phyloP scores from a whole-genome alignment of 1,140 invertebrate genomes.

The Hetaerina americana region DNA sequence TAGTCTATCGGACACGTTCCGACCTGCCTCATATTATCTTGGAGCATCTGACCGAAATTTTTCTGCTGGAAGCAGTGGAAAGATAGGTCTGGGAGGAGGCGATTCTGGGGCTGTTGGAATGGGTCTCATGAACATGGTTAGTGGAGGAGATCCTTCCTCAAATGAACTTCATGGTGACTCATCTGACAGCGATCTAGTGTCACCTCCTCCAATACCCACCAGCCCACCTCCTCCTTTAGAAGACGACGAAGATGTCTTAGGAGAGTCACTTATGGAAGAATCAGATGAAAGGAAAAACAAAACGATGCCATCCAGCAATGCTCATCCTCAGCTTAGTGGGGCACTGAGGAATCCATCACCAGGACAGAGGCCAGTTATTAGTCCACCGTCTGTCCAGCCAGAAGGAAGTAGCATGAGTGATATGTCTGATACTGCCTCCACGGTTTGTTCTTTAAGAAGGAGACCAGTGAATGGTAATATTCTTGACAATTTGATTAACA shows the following conservation, averaged over 20 bases:
- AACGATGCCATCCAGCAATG: not conserved
- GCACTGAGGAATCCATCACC: not conserved
- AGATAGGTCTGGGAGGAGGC: conserved; percentile 21
- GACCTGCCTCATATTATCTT: conserved; percentile 74
- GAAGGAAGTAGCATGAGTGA: not conserved
- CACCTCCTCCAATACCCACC: conserved; percentile 66
- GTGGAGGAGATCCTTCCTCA: conserved; percentile 29
- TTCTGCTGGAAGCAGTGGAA: not conserved
- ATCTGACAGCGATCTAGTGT: conserved; percentile 66
- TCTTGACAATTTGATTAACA: not conserved
- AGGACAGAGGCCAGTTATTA: not conserved
- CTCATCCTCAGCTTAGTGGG: not conserved
- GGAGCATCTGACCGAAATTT: conserved; percentile 31
- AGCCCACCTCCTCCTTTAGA: conserved; percentile 58
- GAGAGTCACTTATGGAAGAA: not conserved
- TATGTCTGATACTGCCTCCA: not conserved
- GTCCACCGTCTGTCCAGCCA: not conserved
- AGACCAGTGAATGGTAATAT: not conserved
- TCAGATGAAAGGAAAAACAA: not conserved
- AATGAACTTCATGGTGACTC: conserved; percentile 52
- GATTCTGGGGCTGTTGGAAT: conserved; percentile 13
- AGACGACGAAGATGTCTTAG: conserved; percentile 1
- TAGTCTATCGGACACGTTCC: conserved; percentile 71
- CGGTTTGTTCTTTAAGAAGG: not conserved
- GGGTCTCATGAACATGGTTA: not conserved